Evolutionary conservation across 2,888 invertebrate species (phyloP), one percentile per base, ranked within the genome.

Genomic region (Aphodius sticticus): DNA sequence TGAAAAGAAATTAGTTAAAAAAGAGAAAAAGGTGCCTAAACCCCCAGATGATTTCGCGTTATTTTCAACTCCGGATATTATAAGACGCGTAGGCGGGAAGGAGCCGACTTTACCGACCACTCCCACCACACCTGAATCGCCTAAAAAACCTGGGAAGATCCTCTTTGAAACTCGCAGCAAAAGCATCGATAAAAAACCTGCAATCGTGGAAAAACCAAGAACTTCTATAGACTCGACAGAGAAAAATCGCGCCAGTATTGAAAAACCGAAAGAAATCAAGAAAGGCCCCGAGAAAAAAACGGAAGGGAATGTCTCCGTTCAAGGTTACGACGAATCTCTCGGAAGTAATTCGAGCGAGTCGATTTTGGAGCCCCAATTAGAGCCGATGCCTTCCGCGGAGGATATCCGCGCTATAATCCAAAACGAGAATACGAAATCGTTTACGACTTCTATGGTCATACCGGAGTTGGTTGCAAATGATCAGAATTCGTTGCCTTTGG

Each of bases 31-130:
- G 83, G 85, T 88, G 38, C 85, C 89, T 0, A 92, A 92, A 88
- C 89, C 89, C 88, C 84, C 89, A 69, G 92, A 93, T 85, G 93
- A 93, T 91, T 92, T 95, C 80, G 94, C 94, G 69, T 88, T 95
- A 80, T 95, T 95, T 87, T 95, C 95, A 6, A 93, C 95, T 70
- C 95, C 95, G 16, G 95, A 95, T 90, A 94, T 95, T 78, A 95
- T 95, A 80, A 91, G 94, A 84, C 91, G 95, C 84, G 94, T 95
- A 15, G 87, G 85, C 72, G 83, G 90, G 16, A 87, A 89, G 80
- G 86, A 86, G 37, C 82, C 86, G 6, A 83, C 84, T 9, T 86
- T 87, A 36, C 82, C 83, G 16, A 85, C 85, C 77, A 79, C 82
- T 6, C 80, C 84, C 37, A 78, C 69, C 26, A 78, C 81, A 37